Base-by-base conservation (phyloP, 2,888 invertebrate species). In the Troilus luridus region DNA sequence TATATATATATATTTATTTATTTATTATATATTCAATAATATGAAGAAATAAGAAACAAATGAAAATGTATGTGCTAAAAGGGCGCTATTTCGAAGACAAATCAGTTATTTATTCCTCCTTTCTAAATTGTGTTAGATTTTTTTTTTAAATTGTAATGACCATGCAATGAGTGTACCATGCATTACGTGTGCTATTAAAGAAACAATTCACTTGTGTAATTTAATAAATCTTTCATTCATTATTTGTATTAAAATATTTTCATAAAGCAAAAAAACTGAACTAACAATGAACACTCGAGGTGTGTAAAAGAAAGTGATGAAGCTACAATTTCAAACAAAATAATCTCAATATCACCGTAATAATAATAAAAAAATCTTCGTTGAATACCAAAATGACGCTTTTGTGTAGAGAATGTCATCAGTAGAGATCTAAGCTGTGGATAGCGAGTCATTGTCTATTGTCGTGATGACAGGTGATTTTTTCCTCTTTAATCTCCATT, bases 381-480 rank as follows among this genome's bases (percentile, higher is more conserved):
- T 21, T 64, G 64, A 64, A 64, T 64, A 64, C 10, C 11, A 11
- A 11, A 24, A 64, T n/a, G 41, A 8, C 17, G 41, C 41, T 3
- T 10, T 72, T 77, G 72, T 41, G 41, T 77, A 77, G 72, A 27
- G 8, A 77, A 41, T 41, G 9, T 8, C 72, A 77, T 77, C 27
- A 41, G 72, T 2, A 77, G 7, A 21, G 85, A 85, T 85, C 5
- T n/a, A 12, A 58, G n/a, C 85, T 11, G 11, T 7, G 19, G 85
- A 85, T 85, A 85, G n/a, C 11, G 21, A n/a, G n/a, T n/a, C 85
- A 85, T 85, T 85, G 56, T n/a, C 56, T n/a, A 85, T 58, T 85
- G 21, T 56, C n/a, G 54, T 81, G 81, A 56, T 11, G 5, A 58
- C 54, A 85, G 19, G 77, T 54, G 19, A 85, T 85, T 58, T 85